These are phyloP conservation scores for Saturnia japonica DNA, from an alignment of 2,888 invertebrate genomes.

Conservation along the genomic window DNA sequence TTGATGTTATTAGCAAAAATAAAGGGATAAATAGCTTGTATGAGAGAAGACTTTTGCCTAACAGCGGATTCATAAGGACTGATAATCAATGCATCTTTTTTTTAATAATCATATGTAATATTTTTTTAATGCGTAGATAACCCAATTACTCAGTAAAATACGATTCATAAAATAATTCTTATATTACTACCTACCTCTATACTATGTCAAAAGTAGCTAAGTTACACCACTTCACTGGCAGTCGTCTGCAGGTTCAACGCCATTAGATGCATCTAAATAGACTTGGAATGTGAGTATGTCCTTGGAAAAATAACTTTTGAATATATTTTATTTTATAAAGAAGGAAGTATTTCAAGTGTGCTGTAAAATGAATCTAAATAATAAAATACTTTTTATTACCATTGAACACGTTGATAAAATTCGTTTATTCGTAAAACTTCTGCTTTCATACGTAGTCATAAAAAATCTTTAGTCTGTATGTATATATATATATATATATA, in stretches of 20 bases:
- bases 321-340: background rate
- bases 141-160: background rate
- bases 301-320: constrained; percentile 23
- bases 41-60: background rate
- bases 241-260: constrained; percentile 63
- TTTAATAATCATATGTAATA: too few relatives aligned
- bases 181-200: background rate
- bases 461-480: too few relatives aligned
- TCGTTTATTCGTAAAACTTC: too few relatives aligned
- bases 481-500: too few relatives aligned
- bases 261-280: constrained; percentile 59
- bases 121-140: background rate
- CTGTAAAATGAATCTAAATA: background rate
- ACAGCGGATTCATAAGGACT: background rate
- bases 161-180: background rate
- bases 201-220: constrained; percentile 45
- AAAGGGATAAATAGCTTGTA: background rate
- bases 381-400: too few relatives aligned
- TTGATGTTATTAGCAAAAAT: background rate
- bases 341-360: background rate
- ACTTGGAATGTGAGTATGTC: constrained; percentile 44
- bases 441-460: too few relatives aligned
- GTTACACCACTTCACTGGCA: constrained; percentile 37
- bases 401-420: too few relatives aligned
- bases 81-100: background rate